Conservation (phyloP, 2,113 vertebrate genomes). For the Crotalus tigris region DNA sequence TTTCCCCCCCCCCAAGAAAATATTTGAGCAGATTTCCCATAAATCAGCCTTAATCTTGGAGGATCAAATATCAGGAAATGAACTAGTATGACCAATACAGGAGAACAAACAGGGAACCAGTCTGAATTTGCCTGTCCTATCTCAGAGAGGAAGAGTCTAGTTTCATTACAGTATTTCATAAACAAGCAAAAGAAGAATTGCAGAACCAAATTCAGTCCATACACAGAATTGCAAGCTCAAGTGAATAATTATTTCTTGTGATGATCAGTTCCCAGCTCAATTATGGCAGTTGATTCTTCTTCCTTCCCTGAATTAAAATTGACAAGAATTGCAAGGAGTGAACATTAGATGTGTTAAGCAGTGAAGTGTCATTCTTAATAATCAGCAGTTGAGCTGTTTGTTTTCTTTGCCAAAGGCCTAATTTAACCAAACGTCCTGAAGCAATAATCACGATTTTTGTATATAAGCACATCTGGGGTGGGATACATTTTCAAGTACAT, state of each 20-base stretch:
- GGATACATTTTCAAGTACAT: neutral
- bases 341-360: neutral
- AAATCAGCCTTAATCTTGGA: neutral
- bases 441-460: neutral
- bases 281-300: neutral
- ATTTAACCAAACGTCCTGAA: neutral
- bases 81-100: neutral
- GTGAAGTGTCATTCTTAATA: neutral
- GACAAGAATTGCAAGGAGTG: neutral
- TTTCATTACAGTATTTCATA: neutral
- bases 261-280: neutral
- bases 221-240: neutral
- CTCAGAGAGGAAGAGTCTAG: neutral
- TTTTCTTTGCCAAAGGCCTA: neutral
- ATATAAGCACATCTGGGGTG: neutral
- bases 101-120: neutral
- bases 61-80: neutral
- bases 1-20: neutral
- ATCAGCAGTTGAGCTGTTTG: neutral
- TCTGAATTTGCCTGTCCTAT: neutral
- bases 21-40: neutral
- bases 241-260: neutral
- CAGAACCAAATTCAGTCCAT: neutral
- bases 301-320: neutral
- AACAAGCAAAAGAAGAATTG: neutral